Evolutionary conservation across 2,797 vertebrate species (phyloP).

Genomic region (Podarcis lilfordi): DNA sequence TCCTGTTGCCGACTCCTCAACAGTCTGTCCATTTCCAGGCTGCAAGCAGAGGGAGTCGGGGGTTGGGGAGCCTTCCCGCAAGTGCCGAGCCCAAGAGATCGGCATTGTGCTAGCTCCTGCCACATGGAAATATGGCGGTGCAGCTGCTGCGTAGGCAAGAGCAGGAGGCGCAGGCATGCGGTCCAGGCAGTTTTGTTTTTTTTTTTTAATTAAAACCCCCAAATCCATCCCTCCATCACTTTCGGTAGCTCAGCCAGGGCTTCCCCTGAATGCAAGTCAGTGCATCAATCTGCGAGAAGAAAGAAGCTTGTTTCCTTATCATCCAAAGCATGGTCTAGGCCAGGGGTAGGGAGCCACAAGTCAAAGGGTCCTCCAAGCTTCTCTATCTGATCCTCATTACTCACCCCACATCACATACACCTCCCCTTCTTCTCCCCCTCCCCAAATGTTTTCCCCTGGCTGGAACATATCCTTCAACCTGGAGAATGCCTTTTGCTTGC

Average conservation of each 20-base stretch:
- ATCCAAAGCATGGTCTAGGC: neutral
- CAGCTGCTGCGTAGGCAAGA: neutral
- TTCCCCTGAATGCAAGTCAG: neutral
- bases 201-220: no score
- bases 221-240: no score
- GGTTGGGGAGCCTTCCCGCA: neutral
- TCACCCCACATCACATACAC: no score
- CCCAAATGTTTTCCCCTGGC: no score
- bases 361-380: no score
- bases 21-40: neutral
- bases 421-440: no score
- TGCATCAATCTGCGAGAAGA: neutral
- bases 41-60: neutral
- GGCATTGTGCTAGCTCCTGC: neutral
- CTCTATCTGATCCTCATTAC: no score
- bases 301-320: neutral
- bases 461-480: no score
- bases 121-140: neutral
- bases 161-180: rapidly evolving
- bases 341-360: no score
- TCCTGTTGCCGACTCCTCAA: neutral
- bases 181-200: neutral
- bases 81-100: no score
- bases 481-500: no score
- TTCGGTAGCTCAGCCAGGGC: neutral